Conservation (phyloP, 1,140 invertebrate genomes). For the Achatina immaculata region DNA sequence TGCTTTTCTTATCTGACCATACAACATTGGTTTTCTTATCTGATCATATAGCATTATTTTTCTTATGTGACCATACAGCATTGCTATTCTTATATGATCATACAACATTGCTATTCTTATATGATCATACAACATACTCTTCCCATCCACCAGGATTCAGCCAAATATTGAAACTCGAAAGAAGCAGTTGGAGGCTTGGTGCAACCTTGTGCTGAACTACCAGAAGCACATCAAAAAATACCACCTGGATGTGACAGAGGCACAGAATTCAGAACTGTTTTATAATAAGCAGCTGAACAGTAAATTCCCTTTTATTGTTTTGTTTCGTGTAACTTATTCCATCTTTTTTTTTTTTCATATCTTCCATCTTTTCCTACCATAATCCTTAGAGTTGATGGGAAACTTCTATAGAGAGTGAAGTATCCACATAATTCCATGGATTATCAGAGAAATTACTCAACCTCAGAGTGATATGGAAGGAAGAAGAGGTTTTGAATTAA, state of each 20-base stretch:
- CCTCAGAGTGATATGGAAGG: too few species aligned
- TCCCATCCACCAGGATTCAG: conserved; percentile 84
- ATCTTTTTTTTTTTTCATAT: conserved; percentile 1
- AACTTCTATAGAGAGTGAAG: too few species aligned
- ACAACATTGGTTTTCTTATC: too few species aligned
- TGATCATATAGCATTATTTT: too few species aligned
- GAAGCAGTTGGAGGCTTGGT: conserved; percentile 94
- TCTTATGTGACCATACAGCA: background rate
- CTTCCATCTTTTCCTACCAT: background rate
- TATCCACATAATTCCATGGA: too few species aligned
- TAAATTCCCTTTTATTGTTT: conserved; percentile 64
- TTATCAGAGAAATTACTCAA: too few species aligned
- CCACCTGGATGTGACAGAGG: conserved; percentile 86
- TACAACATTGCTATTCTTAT: too few species aligned
- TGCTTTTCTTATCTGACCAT: too few species aligned
- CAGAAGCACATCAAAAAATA: conserved; percentile 83
- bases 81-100: too few species aligned
- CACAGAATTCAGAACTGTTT: conserved; percentile 83
- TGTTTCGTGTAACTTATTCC: background rate
- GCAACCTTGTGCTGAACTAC: conserved; percentile 87
- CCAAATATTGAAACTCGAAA: conserved; percentile 90
- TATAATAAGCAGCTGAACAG: conserved; percentile 86
- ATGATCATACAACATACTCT: too few species aligned
- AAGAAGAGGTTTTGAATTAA: too few species aligned
- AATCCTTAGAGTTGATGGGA: too few species aligned